Evolutionary conservation across 2,113 vertebrate genomes (phyloP).

Genomic region (Herpetotheres cachinnans): DNA sequence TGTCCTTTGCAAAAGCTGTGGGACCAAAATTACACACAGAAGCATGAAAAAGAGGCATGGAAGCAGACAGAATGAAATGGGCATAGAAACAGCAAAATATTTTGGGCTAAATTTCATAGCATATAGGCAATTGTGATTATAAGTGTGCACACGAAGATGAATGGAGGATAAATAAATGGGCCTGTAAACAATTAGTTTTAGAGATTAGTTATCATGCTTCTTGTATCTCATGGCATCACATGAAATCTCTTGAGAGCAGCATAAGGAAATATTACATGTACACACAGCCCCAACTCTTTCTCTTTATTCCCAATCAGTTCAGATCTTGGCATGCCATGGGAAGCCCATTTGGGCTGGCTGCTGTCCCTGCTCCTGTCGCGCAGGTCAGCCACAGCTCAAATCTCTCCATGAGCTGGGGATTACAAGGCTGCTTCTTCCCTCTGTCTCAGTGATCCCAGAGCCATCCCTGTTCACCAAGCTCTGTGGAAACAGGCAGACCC

Average conservation of each 20-base stretch:
- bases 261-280: neutral
- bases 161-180: neutral
- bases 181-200: neutral
- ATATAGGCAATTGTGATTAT: neutral
- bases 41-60: neutral
- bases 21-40: neutral
- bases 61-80: neutral
- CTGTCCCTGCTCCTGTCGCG: fast-evolving
- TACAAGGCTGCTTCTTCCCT: neutral
- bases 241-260: neutral
- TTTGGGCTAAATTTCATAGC: neutral
- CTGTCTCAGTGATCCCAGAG: neutral
- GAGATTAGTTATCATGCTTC: neutral
- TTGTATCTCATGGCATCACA: neutral
- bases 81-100: neutral
- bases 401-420: neutral
- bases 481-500: neutral
- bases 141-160: neutral
- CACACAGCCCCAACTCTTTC: neutral
- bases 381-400: fast-evolving
- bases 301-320: neutral
- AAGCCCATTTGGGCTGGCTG: neutral
- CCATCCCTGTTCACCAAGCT: neutral
- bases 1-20: neutral
- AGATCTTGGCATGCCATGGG: neutral